Evolutionary conservation across 1,140 invertebrate species (phyloP), one percentile per base, ranked within the genome.

Genomic region (Planococcus citri): DNA sequence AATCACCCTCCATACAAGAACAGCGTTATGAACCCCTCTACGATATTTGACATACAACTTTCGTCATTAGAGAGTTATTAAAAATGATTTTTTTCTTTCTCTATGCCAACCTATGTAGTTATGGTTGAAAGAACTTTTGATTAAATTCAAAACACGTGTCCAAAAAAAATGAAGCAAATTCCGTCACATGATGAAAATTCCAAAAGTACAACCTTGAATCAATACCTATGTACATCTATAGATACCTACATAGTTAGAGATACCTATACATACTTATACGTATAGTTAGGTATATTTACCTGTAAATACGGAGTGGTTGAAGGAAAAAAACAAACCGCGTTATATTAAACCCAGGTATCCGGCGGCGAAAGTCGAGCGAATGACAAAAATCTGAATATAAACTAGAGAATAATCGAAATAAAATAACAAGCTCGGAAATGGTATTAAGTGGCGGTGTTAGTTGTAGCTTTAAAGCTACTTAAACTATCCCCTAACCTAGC

Each of bases 391-490:
- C n/a, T 51, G 41, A 51, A 51, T 51, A 51, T 51, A 51, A 51
- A 51, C 41, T 51, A 51, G 12, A 51, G 41, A 51, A 51, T 51
- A 51, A 51, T 51, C 41, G 41, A 51, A 51, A 51, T 51, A 51
- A 51, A 51, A 51, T 51, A 51, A 51, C 41, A 51, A 51, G 41
- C 41, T 51, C 41, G 41, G 41, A 51, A 51, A 51, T 51, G 41
- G 41, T 51, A 51, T 51, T 51, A 51, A 17, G 41, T 51, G 41
- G 41, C 41, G 41, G 60, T 25, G 60, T 25, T 27, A 25, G 60
- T 64, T 64, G 60, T 64, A 64, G 60, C 25, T 64, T 64, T 27
- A 64, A 64, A 64, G 60, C 60, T 64, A 64, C 60, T 64, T 64
- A 64, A 64, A 64, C 25, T 25, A 64, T 64, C 24, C 60, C 60